Evolutionary conservation across 2,113 vertebrate species (phyloP), one percentile per base, ranked within the genome.

Genomic region (Leuciscus idus): DNA sequence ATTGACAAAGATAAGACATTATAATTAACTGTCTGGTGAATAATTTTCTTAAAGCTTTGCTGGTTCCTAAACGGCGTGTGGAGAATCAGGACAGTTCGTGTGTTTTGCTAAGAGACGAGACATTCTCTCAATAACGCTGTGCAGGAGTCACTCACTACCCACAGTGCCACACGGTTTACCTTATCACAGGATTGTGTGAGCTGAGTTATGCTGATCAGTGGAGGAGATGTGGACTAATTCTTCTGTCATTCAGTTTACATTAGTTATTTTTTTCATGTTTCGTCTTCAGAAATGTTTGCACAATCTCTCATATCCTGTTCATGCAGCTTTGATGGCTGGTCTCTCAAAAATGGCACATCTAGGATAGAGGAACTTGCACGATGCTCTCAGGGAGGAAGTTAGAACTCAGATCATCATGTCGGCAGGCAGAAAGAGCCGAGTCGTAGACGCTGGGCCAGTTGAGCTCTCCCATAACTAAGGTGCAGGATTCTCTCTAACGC

Each of bases 51-150:
- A 73, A 59, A 95, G 94, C 91, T 89, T 92, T 94, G 93, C 94
- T 94, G 93, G 94, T 91, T 61, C 93, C 92, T 30, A 90, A 94
- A 84, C 93, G 91, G 68, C 91, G 91, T 12, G 88, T 93, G 89
- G 93, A 93, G 83, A 94, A 94, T 91, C 93, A 94, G 92, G 94
- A 94, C 86, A 94, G 92, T 86, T 93, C 90, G 0, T 92, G 93
- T 89, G 91, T 94, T 94, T 86, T 94, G 89, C 93, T 93, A 89
- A 94, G 94, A 93, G 95, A 94, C 2, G 92, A 95, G 90, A 81
- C 92, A 39, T 94, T 95, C 90, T 93, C 93, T 86, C 92, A 93
- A 81, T 94, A 90, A 92, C 81, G 28, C 90, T 61, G 26, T 61
- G 7, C 39, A 61, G 68, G 68, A 62, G 39, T 73, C 83, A 62